These are phyloP conservation scores for Lepidocyrtoides sp. DNA, from an alignment of 2,888 invertebrate species.

Conservation along the genomic window DNA sequence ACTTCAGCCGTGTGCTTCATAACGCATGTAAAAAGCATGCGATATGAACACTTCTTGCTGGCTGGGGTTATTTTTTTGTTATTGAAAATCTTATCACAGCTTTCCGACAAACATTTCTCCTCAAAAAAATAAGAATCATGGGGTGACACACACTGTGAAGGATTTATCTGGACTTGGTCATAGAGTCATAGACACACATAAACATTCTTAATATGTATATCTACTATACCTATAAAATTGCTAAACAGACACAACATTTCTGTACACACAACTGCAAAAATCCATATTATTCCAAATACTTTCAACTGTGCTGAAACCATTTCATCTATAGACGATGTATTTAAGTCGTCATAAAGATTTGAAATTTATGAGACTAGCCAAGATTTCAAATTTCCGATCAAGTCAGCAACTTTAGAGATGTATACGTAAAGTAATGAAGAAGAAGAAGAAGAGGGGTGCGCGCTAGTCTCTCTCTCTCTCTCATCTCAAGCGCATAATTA, in stretches of 20 bases:
- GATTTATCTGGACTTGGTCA: conserved; percentile 57
- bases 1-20: background rate
- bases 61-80: conserved; percentile 21
- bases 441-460: background rate
- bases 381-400: conserved; percentile 74
- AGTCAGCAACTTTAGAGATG: conserved; percentile 27
- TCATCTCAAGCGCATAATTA: conserved; percentile 58
- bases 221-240: background rate
- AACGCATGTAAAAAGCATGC: too few relatives aligned
- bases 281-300: background rate
- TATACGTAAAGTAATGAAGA: conserved; percentile 12
- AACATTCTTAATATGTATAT: too few relatives aligned
- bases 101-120: conserved; percentile 39
- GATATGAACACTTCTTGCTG: too few relatives aligned
- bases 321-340: conserved; percentile 15
- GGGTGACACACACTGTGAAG: conserved; percentile 17
- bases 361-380: conserved; percentile 43
- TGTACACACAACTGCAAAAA: background rate
- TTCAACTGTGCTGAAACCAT: background rate
- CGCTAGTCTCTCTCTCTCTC: background rate
- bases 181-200: background rate
- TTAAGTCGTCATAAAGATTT: conserved; percentile 59
- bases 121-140: conserved; percentile 23
- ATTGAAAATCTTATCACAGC: conserved; percentile 72
- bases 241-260: background rate